Percentiles rank a stretch among this genome's conserved stretches.
These are phyloP conservation scores for Cryptotis parvus DNA, from an alignment of 2,113 vertebrate genomes.

Conservation along the genomic window DNA sequence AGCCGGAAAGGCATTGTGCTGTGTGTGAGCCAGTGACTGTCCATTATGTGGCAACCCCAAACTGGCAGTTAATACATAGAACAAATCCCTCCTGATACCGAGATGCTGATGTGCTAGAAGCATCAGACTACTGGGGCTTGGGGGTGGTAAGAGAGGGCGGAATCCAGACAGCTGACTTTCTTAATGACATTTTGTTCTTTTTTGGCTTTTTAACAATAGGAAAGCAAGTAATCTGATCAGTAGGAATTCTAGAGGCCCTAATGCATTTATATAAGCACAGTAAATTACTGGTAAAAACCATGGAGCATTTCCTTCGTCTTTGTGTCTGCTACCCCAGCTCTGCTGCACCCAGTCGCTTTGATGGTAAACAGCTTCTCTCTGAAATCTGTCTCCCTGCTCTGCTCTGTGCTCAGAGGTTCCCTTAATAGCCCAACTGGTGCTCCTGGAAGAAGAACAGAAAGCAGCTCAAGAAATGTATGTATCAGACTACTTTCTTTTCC, in stretches of 20 bases:
- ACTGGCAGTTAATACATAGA: not conserved
- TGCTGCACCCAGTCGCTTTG: constrained; percentile 45
- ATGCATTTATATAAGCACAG: constrained; percentile 49
- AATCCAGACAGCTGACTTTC: constrained; percentile 17
- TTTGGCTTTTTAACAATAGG: constrained; percentile 50
- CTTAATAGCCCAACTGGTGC: constrained; percentile 65
- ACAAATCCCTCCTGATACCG: not conserved
- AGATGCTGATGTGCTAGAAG: not conserved
- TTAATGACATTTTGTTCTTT: constrained; percentile 55
- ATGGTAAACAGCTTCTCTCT: constrained; percentile 66
- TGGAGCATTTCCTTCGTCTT: constrained; percentile 41
- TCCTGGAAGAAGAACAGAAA: constrained; percentile 46
- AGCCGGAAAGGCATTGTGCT: constrained; percentile 33
- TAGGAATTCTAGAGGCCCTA: constrained; percentile 31
- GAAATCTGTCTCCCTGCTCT: constrained; percentile 49
- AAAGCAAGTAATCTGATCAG: constrained; percentile 51
- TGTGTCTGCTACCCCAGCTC: constrained; percentile 7
- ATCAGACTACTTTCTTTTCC: constrained; percentile 32
- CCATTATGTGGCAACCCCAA: not conserved
- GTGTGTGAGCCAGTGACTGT: constrained; percentile 31
- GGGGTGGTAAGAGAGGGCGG: not conserved
- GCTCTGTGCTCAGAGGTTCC: not conserved
- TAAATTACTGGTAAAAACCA: constrained; percentile 72
- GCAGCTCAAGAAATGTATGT: not conserved
- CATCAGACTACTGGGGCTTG: not conserved